Conservation (phyloP, 2,797 vertebrate genomes). For the Alfaro cultratus region DNA sequence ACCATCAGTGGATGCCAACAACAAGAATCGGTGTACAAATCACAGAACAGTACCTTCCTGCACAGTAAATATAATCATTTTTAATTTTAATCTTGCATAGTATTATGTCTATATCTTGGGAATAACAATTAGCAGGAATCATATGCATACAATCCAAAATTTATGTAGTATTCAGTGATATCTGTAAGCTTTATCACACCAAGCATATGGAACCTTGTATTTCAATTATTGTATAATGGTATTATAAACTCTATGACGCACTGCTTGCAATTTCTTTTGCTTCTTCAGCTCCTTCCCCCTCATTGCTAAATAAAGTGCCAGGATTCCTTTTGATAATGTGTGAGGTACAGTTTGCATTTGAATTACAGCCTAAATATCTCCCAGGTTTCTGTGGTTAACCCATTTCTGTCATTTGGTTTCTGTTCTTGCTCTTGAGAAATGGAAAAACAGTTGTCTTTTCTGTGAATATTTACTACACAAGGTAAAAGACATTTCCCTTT, state of each 20-base stretch:
- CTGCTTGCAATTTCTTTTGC: background rate
- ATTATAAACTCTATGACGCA: background rate
- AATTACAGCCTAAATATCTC: background rate
- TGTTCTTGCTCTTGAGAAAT: background rate
- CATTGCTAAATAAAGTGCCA: slow-evolving; percentile 1
- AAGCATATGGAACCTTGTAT: background rate
- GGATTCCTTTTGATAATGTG: background rate
- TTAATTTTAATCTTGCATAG: background rate
- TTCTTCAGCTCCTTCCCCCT: background rate
- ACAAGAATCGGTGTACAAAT: background rate
- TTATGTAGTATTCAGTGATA: background rate
- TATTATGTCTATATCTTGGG: background rate
- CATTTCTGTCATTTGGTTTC: background rate
- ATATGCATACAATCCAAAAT: background rate
- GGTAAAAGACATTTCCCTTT: background rate
- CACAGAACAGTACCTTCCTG: background rate
- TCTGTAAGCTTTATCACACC: background rate
- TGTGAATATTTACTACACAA: background rate
- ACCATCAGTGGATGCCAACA: background rate
- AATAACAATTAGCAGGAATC: background rate
- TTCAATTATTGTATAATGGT: background rate
- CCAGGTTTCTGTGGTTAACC: background rate
- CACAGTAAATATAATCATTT: background rate
- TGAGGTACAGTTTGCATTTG: background rate
- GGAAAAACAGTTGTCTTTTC: background rate